Percentiles rank a stretch among this genome's conserved stretches.
Conservation (phyloP, 1,140 invertebrate species). For the Coelopa frigida region DNA sequence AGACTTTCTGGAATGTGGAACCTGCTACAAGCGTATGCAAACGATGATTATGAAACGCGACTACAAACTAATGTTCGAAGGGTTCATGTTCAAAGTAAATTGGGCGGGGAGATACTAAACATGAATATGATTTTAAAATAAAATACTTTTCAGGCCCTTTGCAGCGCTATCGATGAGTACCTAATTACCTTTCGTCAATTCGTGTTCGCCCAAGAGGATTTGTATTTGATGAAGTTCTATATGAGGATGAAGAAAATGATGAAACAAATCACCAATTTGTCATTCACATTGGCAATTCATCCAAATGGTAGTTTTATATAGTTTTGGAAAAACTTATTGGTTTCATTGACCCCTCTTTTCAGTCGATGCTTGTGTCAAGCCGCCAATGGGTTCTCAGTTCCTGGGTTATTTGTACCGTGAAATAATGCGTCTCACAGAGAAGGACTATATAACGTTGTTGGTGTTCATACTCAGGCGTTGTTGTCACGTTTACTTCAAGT, state of each 20-base stretch:
- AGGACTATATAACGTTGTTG: slow-evolving; percentile 23
- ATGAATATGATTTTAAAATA: not conserved
- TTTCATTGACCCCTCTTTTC: not conserved
- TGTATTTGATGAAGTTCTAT: slow-evolving; percentile 10
- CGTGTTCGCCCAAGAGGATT: slow-evolving; percentile 12
- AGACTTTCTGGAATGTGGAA: slow-evolving; percentile 30
- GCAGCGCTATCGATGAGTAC: slow-evolving; percentile 13
- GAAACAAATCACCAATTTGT: slow-evolving; percentile 10
- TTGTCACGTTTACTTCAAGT: slow-evolving; percentile 33
- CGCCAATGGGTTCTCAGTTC: slow-evolving; percentile 21
- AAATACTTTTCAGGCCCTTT: not conserved
- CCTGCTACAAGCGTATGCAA: slow-evolving; percentile 23
- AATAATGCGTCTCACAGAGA: slow-evolving; percentile 23
- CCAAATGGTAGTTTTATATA: slow-evolving; percentile 9
- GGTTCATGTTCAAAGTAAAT: slow-evolving; percentile 21
- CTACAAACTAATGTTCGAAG: slow-evolving; percentile 17
- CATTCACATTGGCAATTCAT: slow-evolving; percentile 18
- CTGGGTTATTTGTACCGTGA: slow-evolving; percentile 27
- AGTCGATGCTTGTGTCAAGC: slow-evolving; percentile 12
- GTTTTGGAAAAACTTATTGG: not conserved
- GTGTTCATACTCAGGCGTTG: slow-evolving; percentile 28
- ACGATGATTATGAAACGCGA: slow-evolving; percentile 8
- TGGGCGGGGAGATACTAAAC: not conserved
- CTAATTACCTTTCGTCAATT: slow-evolving; percentile 4
- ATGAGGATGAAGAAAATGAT: slow-evolving; percentile 20